phyloP scores from a whole-genome alignment of 2,797 vertebrate species.

The Lepilemur septentrionalis region DNA sequence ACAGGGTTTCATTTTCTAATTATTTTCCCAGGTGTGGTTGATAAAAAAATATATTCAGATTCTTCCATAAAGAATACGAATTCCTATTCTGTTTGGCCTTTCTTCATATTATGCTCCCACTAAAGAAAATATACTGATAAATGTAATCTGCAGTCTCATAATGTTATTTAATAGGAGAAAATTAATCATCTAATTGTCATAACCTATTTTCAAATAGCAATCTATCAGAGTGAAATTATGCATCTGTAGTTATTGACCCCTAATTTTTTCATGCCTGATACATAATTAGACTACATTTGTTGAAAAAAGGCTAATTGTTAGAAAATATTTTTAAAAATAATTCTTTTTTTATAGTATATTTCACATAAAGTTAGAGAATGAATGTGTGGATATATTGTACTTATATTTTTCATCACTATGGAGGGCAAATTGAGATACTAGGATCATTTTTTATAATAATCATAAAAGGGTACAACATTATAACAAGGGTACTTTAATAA shows the following conservation, averaged over 20 bases:
- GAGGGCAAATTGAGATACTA: slow-evolving; percentile 33
- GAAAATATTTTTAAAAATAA: slow-evolving; percentile 82
- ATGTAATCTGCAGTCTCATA: slow-evolving; percentile 87
- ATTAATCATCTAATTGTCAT: slow-evolving; percentile 89
- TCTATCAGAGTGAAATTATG: slow-evolving; percentile 88
- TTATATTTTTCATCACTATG: slow-evolving; percentile 53
- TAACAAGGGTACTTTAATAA: not conserved
- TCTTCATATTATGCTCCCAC: slow-evolving; percentile 77
- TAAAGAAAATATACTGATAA: slow-evolving; percentile 84
- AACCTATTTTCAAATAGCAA: slow-evolving; percentile 88
- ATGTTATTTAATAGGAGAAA: slow-evolving; percentile 87
- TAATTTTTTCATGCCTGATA: slow-evolving; percentile 86
- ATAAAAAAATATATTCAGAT: slow-evolving; percentile 47
- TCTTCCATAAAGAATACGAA: slow-evolving; percentile 63
- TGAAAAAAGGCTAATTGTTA: slow-evolving; percentile 85
- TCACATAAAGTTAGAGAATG: slow-evolving; percentile 74
- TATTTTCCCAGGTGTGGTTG: slow-evolving; percentile 69
- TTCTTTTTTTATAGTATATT: slow-evolving; percentile 77
- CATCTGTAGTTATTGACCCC: slow-evolving; percentile 88
- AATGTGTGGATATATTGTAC: not conserved
- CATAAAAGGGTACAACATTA: not conserved
- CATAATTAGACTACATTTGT: slow-evolving; percentile 86
- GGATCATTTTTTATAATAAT: slow-evolving; percentile 45
- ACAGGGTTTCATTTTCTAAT: slow-evolving; percentile 78
- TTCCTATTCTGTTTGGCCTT: slow-evolving; percentile 70